A percentile compares a stretch with the other conserved stretches of the same genome.
These are phyloP conservation scores for Apostichopus parvimensis DNA, from an alignment of 35 echinoderm and acorn worm genomes.

Conservation along the genomic window DNA sequence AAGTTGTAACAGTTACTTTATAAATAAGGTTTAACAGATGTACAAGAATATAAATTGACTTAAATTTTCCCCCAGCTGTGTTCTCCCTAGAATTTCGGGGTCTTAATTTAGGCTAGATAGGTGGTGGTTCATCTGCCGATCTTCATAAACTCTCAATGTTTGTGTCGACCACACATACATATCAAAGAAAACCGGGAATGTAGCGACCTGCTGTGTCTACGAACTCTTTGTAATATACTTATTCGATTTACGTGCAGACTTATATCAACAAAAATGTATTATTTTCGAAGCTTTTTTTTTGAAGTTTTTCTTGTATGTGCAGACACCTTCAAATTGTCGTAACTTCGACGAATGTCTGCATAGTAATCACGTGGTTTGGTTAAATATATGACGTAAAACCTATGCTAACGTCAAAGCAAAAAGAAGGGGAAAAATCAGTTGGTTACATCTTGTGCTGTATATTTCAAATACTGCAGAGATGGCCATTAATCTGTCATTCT, in stretches of 20 bases:
- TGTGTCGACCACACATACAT: slow-evolving; percentile 43
- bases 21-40: slow-evolving; percentile 46
- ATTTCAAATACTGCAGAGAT: too few relatives aligned
- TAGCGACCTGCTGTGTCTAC: slow-evolving; percentile 9
- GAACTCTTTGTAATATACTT: slow-evolving; percentile 38
- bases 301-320: not conserved
- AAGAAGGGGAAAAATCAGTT: too few relatives aligned
- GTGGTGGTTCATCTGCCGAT: slow-evolving; percentile 17
- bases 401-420: too few relatives aligned
- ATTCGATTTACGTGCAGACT: slow-evolving; percentile 46
- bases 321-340: not conserved
- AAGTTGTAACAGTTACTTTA: slow-evolving; percentile 28
- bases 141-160: slow-evolving; percentile 28
- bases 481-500: too few relatives aligned
- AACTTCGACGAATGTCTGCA: not conserved
- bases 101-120: slow-evolving; percentile 35
- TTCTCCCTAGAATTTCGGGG: slow-evolving; percentile 12
- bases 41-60: slow-evolving; percentile 43
- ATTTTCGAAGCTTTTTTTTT: not conserved
- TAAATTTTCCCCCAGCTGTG: slow-evolving; percentile 42
- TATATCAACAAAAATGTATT: slow-evolving; percentile 42
- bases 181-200: slow-evolving; percentile 31
- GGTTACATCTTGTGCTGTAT: too few relatives aligned
- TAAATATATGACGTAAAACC: too few relatives aligned
- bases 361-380: too few relatives aligned